These are phyloP conservation scores for Drosophila serrata DNA, from an alignment of 1,140 invertebrate species.

Conservation along the genomic window DNA sequence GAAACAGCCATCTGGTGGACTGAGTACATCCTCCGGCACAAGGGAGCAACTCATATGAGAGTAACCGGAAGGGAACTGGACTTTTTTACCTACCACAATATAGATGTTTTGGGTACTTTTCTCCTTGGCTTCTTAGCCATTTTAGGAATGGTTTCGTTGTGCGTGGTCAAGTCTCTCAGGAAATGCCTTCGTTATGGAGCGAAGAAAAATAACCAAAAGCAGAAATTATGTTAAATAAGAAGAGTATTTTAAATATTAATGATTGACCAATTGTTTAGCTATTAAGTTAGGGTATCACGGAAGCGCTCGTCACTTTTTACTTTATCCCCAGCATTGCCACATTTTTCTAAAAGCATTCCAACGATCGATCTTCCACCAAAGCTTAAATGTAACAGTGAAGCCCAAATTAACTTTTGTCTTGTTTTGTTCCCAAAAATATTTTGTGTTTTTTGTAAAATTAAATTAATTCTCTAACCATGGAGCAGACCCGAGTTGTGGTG, in stretches of 20 bases:
- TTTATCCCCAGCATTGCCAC: not conserved
- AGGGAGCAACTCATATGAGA: slow-evolving; percentile 84
- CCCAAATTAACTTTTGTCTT: not conserved
- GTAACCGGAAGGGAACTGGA: slow-evolving; percentile 69
- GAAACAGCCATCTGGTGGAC: slow-evolving; percentile 88
- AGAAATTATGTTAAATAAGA: not conserved
- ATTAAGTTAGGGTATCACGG: not conserved
- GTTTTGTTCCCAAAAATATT: not conserved
- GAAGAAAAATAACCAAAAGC: not conserved
- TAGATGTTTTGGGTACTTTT: slow-evolving; percentile 44
- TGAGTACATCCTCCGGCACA: slow-evolving; percentile 86
- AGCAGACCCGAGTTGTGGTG: slow-evolving; percentile 43
- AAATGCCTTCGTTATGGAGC: not conserved
- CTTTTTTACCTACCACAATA: slow-evolving; percentile 48
- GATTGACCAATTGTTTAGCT: too few relatives aligned
- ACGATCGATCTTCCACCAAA: not conserved
- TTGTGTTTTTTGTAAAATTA: not conserved
- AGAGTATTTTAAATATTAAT: not conserved
- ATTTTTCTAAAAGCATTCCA: not conserved
- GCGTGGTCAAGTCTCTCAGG: not conserved
- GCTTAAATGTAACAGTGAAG: slow-evolving; percentile 23
- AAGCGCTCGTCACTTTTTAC: not conserved
- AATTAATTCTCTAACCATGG: slow-evolving; percentile 4
- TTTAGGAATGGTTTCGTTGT: not conserved
- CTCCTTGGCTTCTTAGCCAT: not conserved